These are phyloP conservation scores for Gymnothorax javanicus DNA, from an alignment of 2,797 vertebrate genomes.

Conservation along the genomic window DNA sequence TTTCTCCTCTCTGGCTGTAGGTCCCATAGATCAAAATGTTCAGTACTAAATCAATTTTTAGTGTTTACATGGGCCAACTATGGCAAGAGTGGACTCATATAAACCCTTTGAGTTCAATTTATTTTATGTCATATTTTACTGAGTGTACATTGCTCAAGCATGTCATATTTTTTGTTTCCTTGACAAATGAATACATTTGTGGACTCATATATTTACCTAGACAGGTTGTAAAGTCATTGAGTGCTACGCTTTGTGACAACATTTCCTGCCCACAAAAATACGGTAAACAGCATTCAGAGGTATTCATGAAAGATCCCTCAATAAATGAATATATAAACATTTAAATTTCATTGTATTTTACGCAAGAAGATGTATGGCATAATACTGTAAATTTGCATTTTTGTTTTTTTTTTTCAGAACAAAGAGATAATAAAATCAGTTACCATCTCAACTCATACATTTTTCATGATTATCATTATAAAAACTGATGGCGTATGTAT, in stretches of 20 bases:
- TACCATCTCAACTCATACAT: slow-evolving; percentile 15
- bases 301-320: neutral
- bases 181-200: neutral
- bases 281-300: neutral
- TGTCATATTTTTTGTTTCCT: neutral
- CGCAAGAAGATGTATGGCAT: neutral
- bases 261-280: neutral
- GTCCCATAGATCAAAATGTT: neutral
- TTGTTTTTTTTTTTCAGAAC: neutral
- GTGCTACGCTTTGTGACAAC: neutral
- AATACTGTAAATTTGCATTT: neutral
- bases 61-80: no score
- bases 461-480: slow-evolving; percentile 3
- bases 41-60: no score
- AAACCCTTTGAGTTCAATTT: no score
- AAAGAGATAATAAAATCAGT: neutral
- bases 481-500: neutral
- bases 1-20: neutral
- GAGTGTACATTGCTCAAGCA: neutral
- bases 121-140: no score
- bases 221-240: neutral
- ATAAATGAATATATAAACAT: neutral
- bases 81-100: no score
- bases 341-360: neutral
- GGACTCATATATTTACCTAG: neutral